Percentiles rank a stretch among this genome's conserved stretches.
Conservation (phyloP, 2,113 vertebrate genomes). For the Ellobius talpinus region DNA sequence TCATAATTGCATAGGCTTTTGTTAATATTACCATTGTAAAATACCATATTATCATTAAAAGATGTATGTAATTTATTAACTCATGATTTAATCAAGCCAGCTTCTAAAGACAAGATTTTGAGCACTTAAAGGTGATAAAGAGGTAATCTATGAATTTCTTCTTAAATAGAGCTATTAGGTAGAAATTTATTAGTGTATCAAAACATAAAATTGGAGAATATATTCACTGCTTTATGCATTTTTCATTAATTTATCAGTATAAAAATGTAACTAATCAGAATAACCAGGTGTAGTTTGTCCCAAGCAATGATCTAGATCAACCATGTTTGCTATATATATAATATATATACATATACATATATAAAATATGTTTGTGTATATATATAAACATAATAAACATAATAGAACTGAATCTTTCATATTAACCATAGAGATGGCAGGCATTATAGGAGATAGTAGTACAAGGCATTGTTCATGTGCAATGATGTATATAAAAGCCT, state of each 20-base stretch:
- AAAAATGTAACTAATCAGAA: neutral
- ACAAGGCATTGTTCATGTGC: neutral
- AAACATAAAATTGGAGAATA: neutral
- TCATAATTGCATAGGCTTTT: neutral
- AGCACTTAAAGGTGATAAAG: neutral
- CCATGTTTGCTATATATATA: neutral
- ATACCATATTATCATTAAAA: neutral
- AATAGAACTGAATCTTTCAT: neutral
- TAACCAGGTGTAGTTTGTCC: neutral
- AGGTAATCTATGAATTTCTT: neutral
- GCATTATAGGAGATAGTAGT: fast-evolving
- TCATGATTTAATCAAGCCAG: neutral
- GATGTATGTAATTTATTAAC: neutral
- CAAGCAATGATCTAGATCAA: neutral
- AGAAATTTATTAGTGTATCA: neutral
- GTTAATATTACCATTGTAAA: neutral
- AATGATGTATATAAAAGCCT: fast-evolving
- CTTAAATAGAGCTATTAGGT: neutral
- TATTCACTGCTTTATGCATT: neutral
- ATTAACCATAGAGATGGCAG: too few species aligned
- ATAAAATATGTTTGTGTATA: too few species aligned
- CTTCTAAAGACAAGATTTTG: neutral
- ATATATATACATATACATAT: too few species aligned
- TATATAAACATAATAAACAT: too few species aligned
- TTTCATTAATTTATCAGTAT: neutral